Evolutionary conservation across 2,888 invertebrate genomes (phyloP).

Genomic region (Noctua pronuba): DNA sequence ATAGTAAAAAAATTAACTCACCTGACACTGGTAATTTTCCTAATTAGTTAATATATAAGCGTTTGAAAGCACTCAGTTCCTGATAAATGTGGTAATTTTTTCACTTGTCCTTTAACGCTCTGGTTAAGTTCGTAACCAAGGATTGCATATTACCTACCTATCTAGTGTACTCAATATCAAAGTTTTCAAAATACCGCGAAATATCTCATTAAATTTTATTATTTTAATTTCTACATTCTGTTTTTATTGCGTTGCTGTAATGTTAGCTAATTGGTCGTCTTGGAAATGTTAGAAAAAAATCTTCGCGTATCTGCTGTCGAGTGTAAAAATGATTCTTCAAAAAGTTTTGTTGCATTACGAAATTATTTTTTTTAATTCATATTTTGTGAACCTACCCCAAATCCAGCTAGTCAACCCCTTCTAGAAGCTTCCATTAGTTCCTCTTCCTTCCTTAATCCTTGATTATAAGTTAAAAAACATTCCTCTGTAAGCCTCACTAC

Average conservation of each 20-base stretch:
- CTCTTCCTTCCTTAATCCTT: background rate
- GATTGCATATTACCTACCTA: constrained; percentile 75
- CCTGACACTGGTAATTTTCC: constrained; percentile 61
- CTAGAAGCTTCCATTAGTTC: background rate
- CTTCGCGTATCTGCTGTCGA: constrained; percentile 7
- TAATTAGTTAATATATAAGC: constrained; percentile 56
- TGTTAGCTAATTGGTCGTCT: constrained; percentile 53
- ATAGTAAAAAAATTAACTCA: constrained; percentile 46
- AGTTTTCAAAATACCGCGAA: constrained; percentile 75
- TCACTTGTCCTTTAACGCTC: constrained; percentile 83
- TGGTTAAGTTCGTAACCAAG: constrained; percentile 81
- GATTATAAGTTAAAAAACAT: background rate
- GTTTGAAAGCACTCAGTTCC: constrained; percentile 64
- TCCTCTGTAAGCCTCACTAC: constrained; percentile 15
- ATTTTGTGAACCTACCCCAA: background rate
- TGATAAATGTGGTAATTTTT: constrained; percentile 68
- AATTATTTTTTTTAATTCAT: background rate
- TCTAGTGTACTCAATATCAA: constrained; percentile 73
- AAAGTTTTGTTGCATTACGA: background rate
- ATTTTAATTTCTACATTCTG: constrained; percentile 61
- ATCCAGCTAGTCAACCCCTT: background rate
- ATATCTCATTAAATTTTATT: constrained; percentile 71
- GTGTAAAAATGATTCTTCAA: constrained; percentile 4
- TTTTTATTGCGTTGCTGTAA: constrained; percentile 54
- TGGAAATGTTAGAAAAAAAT: constrained; percentile 45